These are phyloP conservation scores for Eristalis tenax DNA, from an alignment of 2,888 invertebrate species.

Conservation along the genomic window DNA sequence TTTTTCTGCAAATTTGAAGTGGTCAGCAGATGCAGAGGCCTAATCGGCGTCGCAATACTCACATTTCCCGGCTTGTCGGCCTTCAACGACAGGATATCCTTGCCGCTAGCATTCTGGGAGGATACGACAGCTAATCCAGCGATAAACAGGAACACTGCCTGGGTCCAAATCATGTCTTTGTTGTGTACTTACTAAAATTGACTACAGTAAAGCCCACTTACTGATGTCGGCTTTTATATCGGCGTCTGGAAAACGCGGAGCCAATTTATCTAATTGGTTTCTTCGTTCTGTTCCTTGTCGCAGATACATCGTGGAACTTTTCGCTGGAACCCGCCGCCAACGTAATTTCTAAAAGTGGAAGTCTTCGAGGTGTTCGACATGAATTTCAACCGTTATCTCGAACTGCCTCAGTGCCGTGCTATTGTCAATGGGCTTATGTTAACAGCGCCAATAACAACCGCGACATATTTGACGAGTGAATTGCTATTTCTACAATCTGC, in stretches of 20 bases:
- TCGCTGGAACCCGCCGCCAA: neutral
- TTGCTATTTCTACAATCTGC: neutral
- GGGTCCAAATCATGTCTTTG: conserved; percentile 48
- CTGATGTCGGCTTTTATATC: conserved; percentile 57
- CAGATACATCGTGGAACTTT: conserved; percentile 9
- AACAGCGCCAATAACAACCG: conserved; percentile 51
- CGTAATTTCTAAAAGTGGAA: conserved; percentile 50
- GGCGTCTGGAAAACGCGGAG: neutral
- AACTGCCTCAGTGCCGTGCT: neutral
- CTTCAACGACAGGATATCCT: neutral
- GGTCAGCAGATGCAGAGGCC: neutral
- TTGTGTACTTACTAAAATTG: conserved; percentile 23
- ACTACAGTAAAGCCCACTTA: conserved; percentile 22
- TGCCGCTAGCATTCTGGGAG: conserved; percentile 14
- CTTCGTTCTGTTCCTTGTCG: neutral
- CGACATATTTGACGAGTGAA: conserved; percentile 39
- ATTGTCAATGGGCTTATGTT: conserved; percentile 24
- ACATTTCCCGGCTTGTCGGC: conserved; percentile 31
- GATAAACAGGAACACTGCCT: conserved; percentile 36
- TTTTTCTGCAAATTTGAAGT: conserved; percentile 25
- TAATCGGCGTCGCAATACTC: conserved; percentile 1
- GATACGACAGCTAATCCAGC: conserved; percentile 35
- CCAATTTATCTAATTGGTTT: conserved; percentile 40
- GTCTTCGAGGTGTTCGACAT: conserved; percentile 27
- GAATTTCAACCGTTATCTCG: conserved; percentile 26